Base-by-base conservation (phyloP, 2,888 invertebrate species). In the Euplexia lucipara region DNA sequence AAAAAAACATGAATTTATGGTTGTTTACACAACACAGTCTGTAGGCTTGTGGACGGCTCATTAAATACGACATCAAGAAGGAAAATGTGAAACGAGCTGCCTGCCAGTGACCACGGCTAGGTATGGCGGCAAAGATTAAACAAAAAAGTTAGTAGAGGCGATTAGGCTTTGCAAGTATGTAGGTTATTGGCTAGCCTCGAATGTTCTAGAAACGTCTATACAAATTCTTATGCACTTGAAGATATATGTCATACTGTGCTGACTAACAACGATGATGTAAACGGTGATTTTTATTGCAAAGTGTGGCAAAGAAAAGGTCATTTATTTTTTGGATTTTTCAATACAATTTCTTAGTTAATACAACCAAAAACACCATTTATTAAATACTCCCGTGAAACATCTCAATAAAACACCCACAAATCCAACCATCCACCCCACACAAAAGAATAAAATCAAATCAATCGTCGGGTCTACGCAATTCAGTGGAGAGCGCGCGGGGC, bases 61-160 rank as follows among this genome's bases (percentile, higher is more conserved):
- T 93, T 94, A 92, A 94, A 92, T 88, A 84, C 86, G 81, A 86
- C 90, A 87, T 91, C 87, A 88, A 90, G 88, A 88, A 85, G 87
- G 87, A 81, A 87, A 89, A 78, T 82, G 79, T 69, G 79, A 79
- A 77, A 70, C 67, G 70, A 53, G 62, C 70, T 76, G 82, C 78
- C 70, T 76, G 82, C 78, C 75, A 80, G 79, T 80, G 83, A 83
- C 79, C 83, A 76, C 79, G 79, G 57, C 59, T 70, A 59, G 72
- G 76, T 77, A 79, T 74, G 71, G 66, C 37, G 75, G 41, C 86
- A 86, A 71, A 82, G 88, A 86, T 32, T 75, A 82, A 26, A 22
- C 20, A 3, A 34, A 10, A 12, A 26, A 18, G 7, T 2, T 20
- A 10, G 14, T 44, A 83, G 77, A 74, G 14, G 54, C 49, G 66